Evolutionary conservation across 2,888 invertebrate genomes (phyloP).

Genomic region (Disparrhopalites patrizii): DNA sequence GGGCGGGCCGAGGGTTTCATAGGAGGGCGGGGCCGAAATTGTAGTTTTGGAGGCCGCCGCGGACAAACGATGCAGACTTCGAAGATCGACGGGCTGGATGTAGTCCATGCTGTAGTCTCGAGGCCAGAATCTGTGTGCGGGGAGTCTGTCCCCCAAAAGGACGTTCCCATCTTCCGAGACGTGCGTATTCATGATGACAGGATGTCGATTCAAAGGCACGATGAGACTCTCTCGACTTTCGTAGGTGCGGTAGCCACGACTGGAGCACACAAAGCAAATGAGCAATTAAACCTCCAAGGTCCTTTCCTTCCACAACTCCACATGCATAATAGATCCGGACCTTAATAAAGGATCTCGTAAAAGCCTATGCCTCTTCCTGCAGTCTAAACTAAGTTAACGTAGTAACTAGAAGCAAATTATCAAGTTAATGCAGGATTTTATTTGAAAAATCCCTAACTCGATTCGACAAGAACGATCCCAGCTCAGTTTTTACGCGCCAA

Average conservation of each 20-base stretch:
- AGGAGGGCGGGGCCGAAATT: conserved; percentile 21
- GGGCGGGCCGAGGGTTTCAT: conserved; percentile 24
- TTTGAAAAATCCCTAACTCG: too few relatives aligned
- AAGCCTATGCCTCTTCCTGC: too few relatives aligned
- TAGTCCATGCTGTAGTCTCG: conserved; percentile 23
- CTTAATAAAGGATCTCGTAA: too few relatives aligned
- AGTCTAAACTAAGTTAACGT: too few relatives aligned
- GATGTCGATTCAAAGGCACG: conserved; percentile 21
- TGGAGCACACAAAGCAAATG: background rate
- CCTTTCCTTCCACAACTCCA: too few relatives aligned
- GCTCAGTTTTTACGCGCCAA: too few relatives aligned
- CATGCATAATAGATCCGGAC: too few relatives aligned
- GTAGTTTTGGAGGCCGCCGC: background rate
- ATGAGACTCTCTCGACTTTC: conserved; percentile 17
- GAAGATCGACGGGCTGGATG: conserved; percentile 22
- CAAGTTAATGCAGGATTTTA: too few relatives aligned
- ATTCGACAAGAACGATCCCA: too few relatives aligned
- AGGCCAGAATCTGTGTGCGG: background rate
- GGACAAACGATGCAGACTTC: conserved; percentile 1
- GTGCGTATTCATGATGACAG: conserved; percentile 18
- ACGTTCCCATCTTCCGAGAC: conserved; percentile 19
- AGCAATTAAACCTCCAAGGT: too few relatives aligned
- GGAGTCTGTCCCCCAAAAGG: background rate
- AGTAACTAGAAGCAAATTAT: too few relatives aligned
- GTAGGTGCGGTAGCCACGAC: conserved; percentile 10